Evolutionary conservation across 2,888 invertebrate species (phyloP), one percentile per base, ranked within the genome.

Genomic region (Suillia variegata): DNA sequence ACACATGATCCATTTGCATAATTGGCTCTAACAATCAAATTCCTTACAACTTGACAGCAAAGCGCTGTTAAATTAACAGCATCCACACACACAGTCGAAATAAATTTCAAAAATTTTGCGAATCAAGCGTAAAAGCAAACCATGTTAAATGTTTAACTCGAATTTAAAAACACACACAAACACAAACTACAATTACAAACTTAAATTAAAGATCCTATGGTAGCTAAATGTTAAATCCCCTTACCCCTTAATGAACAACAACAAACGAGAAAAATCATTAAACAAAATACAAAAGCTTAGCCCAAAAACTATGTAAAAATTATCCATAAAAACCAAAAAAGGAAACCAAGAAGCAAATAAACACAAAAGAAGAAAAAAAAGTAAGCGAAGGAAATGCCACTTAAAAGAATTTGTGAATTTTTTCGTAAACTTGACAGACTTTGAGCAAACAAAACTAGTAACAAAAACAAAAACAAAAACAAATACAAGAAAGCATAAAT

Each of bases 111-210:
- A 34, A 22, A 59, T 24, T 34, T 21, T 13, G 42, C 17, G 45
- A 50, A 42, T 42, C 24, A 38, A 21, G 8, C 15, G 22, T 53
- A 24, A 56, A 56, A 54, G 50, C 31, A n/a, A 38, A 38, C 6
- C 6, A n/a, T 38, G 4, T n/a, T 38, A 53, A 53, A 42, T 58
- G 59, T 58, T 64, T 61, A 59, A 67, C 67, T 67, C 67, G 65
- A 68, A 68, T 65, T 63, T 67, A 66, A 62, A 42, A 54, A 65
- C 61, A n/a, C 6, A 38, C 13, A 38, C 58, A 58, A 54, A 58
- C 49, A 54, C 5, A 56, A 56, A 12, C 17, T 50, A 52, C 31
- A 38, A 38, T 20, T 51, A 55, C 48, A 55, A 55, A 31, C 55
- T 57, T 33, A 50, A 24, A 33, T 54, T 45, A 20, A 51, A 54